Base-by-base conservation (phyloP, 2,113 vertebrate species). In the Syrrhaptes paradoxus region DNA sequence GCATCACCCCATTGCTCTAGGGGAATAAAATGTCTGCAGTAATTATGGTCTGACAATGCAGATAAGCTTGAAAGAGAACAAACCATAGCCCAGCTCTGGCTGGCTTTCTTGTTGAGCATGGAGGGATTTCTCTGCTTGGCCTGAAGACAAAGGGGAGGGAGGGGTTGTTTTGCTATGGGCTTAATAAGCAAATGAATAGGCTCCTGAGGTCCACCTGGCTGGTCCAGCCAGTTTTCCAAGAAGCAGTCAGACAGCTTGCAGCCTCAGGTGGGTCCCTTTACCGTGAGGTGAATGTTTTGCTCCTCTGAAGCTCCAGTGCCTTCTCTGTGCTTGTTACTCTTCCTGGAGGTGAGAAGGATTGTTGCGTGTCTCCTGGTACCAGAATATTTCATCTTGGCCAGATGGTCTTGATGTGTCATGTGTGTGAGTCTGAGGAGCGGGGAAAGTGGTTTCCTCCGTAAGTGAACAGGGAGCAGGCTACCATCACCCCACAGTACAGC, bases 31-130 rank as follows among this genome's bases (percentile, higher is more conserved):
- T 58, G 16, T 78, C 89, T 91, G 26, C 51, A 85, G 43, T 57
- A 85, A 78, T 75, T 65, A 78, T 38, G 25, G n/a, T 57, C 63
- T 89, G 78, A 93, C 90, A 92, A 90, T 32, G 49, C 55, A 89
- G 89, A 54, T 84, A 77, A 77, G 68, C 65, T 51, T 76, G n/a
- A 77, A 84, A 80, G 73, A 65, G 59, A 89, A 65, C 36, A 51
- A 72, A 55, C 48, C 14, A 3, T 31, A 85, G 74, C 54, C 38
- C 58, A 84, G 38, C 38, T 86, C 38, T 73, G 77, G 32, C 74
- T 85, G 68, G 29, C 25, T 79, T 79, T 83, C 25, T 66, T 85
- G 26, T 51, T 58, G 58, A 76, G 48, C 26, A 7, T 58, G 58
- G 43, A 84, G 20, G 17, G 43, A 71, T 80, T 57, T 71, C 67